A percentile compares a stretch with the other conserved stretches of the same genome.
Conservation (phyloP, 2,113 vertebrate genomes). For the Amphiprion ocellaris region DNA sequence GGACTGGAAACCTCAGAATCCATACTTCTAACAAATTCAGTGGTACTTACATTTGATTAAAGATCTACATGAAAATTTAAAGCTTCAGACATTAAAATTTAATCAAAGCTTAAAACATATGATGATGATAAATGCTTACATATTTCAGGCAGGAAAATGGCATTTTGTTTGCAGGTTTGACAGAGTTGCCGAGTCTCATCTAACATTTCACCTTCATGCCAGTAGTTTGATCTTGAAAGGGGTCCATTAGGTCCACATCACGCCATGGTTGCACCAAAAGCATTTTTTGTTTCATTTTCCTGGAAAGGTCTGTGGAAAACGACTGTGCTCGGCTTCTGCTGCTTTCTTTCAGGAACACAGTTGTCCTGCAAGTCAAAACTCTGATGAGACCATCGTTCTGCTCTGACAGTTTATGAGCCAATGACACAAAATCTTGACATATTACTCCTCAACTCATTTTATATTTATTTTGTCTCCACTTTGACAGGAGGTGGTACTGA, state of each 20-base stretch:
- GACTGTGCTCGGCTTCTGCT: constrained; percentile 19
- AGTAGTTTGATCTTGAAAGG: constrained; percentile 67
- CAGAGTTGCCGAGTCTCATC: constrained; percentile 57
- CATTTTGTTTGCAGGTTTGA: background rate
- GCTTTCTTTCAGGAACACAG: constrained; percentile 42
- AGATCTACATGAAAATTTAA: background rate
- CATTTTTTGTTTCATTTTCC: constrained; percentile 69
- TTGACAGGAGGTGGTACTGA: background rate
- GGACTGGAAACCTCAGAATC: background rate
- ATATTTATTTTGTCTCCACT: constrained; percentile 10
- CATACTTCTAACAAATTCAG: background rate
- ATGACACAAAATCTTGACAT: constrained; percentile 15
- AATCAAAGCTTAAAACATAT: background rate
- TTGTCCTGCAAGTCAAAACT: constrained; percentile 44
- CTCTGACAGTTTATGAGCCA: constrained; percentile 29
- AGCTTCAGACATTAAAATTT: background rate
- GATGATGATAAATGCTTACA: background rate
- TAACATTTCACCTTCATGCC: constrained; percentile 42
- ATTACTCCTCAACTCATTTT: constrained; percentile 2
- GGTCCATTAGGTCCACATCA: constrained; percentile 37
- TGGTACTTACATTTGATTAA: background rate
- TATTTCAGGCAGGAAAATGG: background rate
- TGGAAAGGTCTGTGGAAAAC: constrained; percentile 72
- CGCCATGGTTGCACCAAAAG: constrained; percentile 58
- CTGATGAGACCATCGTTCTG: constrained; percentile 25